Conservation (phyloP, 2,888 invertebrate genomes). For the Dryadula phaetusa region DNA sequence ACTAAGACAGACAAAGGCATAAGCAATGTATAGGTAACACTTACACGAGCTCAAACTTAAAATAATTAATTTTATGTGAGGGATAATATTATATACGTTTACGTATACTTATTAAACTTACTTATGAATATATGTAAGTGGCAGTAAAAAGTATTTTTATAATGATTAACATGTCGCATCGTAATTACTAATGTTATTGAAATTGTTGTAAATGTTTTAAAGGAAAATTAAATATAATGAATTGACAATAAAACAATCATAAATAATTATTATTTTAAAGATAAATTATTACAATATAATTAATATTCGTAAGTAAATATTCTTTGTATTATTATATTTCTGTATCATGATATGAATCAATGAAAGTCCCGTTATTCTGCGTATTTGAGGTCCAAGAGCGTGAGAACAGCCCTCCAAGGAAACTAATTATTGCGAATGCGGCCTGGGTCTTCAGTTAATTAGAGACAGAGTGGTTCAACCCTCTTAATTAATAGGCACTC, state of each 20-base stretch:
- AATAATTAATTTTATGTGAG: slow-evolving; percentile 6
- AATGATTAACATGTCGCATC: background rate
- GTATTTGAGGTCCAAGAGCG: slow-evolving; percentile 70
- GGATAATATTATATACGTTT: background rate
- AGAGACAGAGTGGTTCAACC: slow-evolving; percentile 80
- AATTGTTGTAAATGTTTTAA: slow-evolving; percentile 1
- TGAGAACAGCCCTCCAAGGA: slow-evolving; percentile 79
- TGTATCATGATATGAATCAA: slow-evolving; percentile 67
- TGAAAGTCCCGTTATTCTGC: slow-evolving; percentile 68
- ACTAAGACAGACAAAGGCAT: too few relatives aligned
- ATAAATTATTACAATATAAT: background rate
- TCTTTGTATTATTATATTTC: slow-evolving; percentile 19
- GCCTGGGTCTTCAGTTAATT: slow-evolving; percentile 83
- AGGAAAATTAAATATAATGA: background rate
- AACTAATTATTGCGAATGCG: slow-evolving; percentile 82
- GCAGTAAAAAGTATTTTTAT: slow-evolving; percentile 20
- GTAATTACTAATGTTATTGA: background rate
- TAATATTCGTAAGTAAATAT: background rate
- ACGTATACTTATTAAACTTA: background rate
- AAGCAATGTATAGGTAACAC: too few relatives aligned
- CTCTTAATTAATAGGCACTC: slow-evolving; percentile 81
- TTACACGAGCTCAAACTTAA: background rate
- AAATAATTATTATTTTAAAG: background rate
- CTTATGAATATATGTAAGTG: background rate
- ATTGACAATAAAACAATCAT: slow-evolving; percentile 2